A percentile compares a stretch with the other conserved stretches of the same genome.
Conservation (phyloP, 2,113 vertebrate genomes). For the Suncus etruscus region DNA sequence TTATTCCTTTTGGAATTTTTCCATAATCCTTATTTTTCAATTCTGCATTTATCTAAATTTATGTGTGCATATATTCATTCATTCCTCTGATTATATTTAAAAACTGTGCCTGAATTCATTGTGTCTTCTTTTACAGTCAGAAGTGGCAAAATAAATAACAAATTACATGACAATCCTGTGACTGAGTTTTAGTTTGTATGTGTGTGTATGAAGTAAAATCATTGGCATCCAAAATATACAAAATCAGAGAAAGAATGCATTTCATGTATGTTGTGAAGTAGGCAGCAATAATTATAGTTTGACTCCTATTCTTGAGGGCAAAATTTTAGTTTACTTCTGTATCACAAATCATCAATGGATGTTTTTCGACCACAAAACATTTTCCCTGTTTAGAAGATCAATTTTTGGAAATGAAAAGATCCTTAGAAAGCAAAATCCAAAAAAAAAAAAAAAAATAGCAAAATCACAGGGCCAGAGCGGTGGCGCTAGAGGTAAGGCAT, state of each 20-base stretch:
- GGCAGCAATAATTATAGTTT: too few species aligned
- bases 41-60: background rate
- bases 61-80: background rate
- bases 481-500: too few species aligned
- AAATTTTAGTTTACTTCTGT: background rate
- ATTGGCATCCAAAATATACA: too few species aligned
- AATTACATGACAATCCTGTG: background rate
- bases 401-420: background rate
- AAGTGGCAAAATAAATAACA: background rate
- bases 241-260: too few species aligned
- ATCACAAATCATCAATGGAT: background rate
- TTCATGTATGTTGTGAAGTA: too few species aligned
- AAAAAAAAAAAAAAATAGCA: too few species aligned
- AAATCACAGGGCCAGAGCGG: background rate
- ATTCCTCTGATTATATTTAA: background rate
- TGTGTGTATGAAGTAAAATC: too few species aligned
- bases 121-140: background rate
- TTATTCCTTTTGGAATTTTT: background rate
- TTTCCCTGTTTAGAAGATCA: background rate
- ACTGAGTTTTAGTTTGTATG: background rate
- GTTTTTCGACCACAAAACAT: background rate
- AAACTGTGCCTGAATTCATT: constrained; percentile 19
- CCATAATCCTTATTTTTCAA: background rate
- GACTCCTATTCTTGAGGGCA: background rate
- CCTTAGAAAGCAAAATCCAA: background rate